phyloP scores from a whole-genome alignment of 2,888 invertebrate genomes.

The Drosophila cracens region DNA sequence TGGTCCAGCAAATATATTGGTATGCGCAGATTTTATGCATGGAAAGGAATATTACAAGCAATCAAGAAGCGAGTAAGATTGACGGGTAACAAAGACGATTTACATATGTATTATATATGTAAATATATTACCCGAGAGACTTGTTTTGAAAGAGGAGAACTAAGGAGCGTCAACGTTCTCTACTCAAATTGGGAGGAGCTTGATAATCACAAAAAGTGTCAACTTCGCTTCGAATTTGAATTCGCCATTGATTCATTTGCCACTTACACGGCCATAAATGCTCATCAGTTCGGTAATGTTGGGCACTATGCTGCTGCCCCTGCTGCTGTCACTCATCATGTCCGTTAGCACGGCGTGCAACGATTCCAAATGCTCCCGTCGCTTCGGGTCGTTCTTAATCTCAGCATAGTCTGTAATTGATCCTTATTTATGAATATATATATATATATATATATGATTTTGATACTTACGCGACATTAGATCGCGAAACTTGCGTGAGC shows the following conservation, averaged over 20 bases:
- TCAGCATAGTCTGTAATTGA: conserved; percentile 90
- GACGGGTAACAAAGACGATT: not conserved
- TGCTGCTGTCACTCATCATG: conserved; percentile 87
- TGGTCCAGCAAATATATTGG: not conserved
- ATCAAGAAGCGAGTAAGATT: not conserved
- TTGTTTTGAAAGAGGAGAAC: not conserved
- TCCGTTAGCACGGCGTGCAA: conserved; percentile 90
- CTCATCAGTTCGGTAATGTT: conserved; percentile 92
- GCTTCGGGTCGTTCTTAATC: conserved; percentile 89
- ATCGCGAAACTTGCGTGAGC: conserved; percentile 92
- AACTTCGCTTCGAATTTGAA: not conserved
- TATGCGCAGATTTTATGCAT: not conserved
- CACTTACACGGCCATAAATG: conserved; percentile 93
- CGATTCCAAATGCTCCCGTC: conserved; percentile 92
- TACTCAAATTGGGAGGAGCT: not conserved
- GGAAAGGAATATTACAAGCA: too few species aligned
- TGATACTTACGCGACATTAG: conserved; percentile 93
- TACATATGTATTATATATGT: too few species aligned
- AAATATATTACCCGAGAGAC: not conserved
- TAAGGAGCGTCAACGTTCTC: not conserved
- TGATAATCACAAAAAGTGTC: not conserved
- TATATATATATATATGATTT: fast-evolving
- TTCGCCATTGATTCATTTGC: not conserved
- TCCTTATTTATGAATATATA: not conserved
- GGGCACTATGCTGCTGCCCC: conserved; percentile 88